These are phyloP conservation scores for Tenthredo mesomela DNA, from an alignment of 2,888 invertebrate genomes.

Conservation along the genomic window DNA sequence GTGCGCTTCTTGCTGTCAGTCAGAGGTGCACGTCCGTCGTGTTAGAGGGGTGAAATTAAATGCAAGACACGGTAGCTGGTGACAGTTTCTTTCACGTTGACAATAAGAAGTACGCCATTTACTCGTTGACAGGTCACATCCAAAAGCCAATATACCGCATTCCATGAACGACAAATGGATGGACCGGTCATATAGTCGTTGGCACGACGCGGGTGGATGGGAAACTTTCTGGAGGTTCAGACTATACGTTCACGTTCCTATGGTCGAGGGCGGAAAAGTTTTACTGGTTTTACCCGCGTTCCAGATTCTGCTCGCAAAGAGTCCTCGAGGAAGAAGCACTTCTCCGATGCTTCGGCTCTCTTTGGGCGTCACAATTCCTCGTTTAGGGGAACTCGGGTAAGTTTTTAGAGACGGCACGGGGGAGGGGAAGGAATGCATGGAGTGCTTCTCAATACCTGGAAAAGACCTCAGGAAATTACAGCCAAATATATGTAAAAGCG, in stretches of 20 bases:
- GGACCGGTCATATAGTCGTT: slow-evolving; percentile 33
- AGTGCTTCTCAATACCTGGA: slow-evolving; percentile 8
- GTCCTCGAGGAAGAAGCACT: neutral
- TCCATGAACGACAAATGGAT: slow-evolving; percentile 37
- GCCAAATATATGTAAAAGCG: neutral
- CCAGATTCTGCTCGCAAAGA: neutral
- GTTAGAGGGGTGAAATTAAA: slow-evolving; percentile 37
- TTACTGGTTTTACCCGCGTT: neutral
- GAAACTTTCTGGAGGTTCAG: neutral
- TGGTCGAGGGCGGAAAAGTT: slow-evolving; percentile 4
- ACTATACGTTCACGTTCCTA: neutral
- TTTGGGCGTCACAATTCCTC: neutral
- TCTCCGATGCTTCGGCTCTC: neutral
- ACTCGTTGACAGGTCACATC: slow-evolving; percentile 16
- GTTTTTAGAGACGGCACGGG: neutral
- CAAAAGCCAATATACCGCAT: slow-evolving; percentile 31
- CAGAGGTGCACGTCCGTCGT: neutral
- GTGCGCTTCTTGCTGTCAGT: slow-evolving; percentile 1
- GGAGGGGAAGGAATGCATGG: neutral
- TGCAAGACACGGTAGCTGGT: neutral
- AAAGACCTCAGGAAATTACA: neutral
- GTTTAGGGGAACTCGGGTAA: slow-evolving; percentile 6
- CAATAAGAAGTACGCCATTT: slow-evolving; percentile 22
- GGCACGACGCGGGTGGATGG: neutral
- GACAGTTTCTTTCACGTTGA: slow-evolving; percentile 27